A percentile compares a stretch with the other conserved stretches of the same genome.
Conservation (phyloP, 2,888 invertebrate species). For the Melieria picta region DNA sequence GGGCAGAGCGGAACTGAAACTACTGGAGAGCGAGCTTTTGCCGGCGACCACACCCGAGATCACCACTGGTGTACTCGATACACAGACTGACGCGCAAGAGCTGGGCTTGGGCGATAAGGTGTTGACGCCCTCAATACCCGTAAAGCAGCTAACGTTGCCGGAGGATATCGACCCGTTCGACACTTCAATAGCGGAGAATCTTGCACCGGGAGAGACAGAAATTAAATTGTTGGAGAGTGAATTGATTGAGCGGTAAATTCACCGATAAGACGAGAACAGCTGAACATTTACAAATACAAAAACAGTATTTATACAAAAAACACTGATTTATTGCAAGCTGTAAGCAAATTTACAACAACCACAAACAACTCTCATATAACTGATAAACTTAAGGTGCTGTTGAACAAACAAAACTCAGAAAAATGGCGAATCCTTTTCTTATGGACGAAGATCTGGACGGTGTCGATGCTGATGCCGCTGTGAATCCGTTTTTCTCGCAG, state of each 20-base stretch:
- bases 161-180: conserved; percentile 83
- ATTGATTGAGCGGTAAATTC: conserved; percentile 69
- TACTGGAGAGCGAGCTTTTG: conserved; percentile 81
- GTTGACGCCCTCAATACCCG: conserved; percentile 72
- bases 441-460: conserved; percentile 76
- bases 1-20: conserved; percentile 80
- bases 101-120: conserved; percentile 74
- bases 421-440: conserved; percentile 85
- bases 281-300: background rate
- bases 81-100: conserved; percentile 65
- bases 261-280: background rate
- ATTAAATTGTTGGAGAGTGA: conserved; percentile 81
- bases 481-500: conserved; percentile 77
- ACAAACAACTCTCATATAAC: background rate
- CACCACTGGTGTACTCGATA: conserved; percentile 62
- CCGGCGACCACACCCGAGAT: conserved; percentile 57
- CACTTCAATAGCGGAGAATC: conserved; percentile 82
- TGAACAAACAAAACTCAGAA: conserved; percentile 47
- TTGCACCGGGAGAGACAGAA: conserved; percentile 82
- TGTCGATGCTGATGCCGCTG: conserved; percentile 64
- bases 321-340: too few species aligned
- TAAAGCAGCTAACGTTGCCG: conserved; percentile 58
- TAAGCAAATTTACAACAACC: background rate
- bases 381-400: background rate
- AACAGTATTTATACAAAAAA: conserved; percentile 7